These are phyloP conservation scores for Macropis europaea DNA, from an alignment of 2,888 invertebrate genomes.

Conservation along the genomic window DNA sequence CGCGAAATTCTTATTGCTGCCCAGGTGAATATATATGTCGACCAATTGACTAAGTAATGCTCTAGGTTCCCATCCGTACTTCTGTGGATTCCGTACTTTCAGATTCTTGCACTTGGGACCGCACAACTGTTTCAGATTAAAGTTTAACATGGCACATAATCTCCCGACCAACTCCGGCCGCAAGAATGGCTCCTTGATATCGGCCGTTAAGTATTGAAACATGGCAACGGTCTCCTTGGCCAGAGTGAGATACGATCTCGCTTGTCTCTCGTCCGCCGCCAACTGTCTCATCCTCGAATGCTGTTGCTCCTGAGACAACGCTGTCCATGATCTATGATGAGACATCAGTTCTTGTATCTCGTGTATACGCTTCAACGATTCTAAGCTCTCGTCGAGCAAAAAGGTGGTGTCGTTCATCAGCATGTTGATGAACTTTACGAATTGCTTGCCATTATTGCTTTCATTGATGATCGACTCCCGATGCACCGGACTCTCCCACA, in stretches of 20 bases:
- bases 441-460: conserved; percentile 94
- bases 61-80: conserved; percentile 98
- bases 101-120: conserved; percentile 97
- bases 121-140: conserved; percentile 97
- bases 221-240: conserved; percentile 98
- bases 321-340: conserved; percentile 85
- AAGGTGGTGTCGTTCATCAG: conserved; percentile 99
- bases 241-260: conserved; percentile 93
- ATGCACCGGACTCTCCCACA: conserved; percentile 96
- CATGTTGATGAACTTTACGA: conserved; percentile 98
- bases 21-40: conserved; percentile 97
- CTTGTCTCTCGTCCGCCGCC: conserved; percentile 91
- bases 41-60: conserved; percentile 94
- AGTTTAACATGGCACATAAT: conserved; percentile 98
- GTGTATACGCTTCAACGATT: conserved; percentile 93
- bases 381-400: conserved; percentile 96
- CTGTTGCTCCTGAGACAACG: conserved; percentile 85
- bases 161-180: conserved; percentile 95
- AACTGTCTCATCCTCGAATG: conserved; percentile 90
- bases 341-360: conserved; percentile 93
- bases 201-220: conserved; percentile 97
- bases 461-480: conserved; percentile 93
- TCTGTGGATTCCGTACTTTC: conserved; percentile 95
- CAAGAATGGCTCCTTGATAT: conserved; percentile 97
- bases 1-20: conserved; percentile 94